Percentiles rank a stretch among this genome's conserved stretches.
Conservation (phyloP, 2,888 invertebrate genomes). For the Cylindroiulus punctatus region DNA sequence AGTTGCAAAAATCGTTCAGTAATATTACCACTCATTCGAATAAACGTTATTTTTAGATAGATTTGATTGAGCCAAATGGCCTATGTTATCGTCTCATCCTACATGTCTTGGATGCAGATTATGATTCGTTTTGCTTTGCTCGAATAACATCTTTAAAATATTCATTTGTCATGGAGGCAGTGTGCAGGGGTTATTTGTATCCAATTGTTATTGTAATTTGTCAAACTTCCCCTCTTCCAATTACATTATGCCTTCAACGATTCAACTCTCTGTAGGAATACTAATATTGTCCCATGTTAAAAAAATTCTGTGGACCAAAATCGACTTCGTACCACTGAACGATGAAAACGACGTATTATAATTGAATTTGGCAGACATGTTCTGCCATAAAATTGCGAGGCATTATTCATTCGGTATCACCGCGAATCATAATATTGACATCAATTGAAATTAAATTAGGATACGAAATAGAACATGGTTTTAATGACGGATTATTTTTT, state of each 20-base stretch:
- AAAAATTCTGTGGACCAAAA: background rate
- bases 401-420: background rate
- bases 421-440: background rate
- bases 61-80: background rate
- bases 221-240: conserved; percentile 3
- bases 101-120: no score
- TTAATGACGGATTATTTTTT: background rate
- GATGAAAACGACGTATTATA: background rate
- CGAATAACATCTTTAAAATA: background rate
- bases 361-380: background rate
- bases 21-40: background rate
- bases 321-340: background rate
- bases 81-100: no score
- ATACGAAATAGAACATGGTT: background rate
- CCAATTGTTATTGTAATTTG: conserved; percentile 13
- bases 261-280: background rate
- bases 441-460: conserved; percentile 13
- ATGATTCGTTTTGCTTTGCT: background rate
- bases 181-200: background rate
- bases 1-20: background rate
- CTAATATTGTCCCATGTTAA: background rate
- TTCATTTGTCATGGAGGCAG: background rate
- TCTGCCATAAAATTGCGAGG: background rate
- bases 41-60: background rate
- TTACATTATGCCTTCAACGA: background rate